Evolutionary conservation across 1,140 invertebrate species (phyloP), one percentile per base, ranked within the genome.

Genomic region (Magallana angulata): DNA sequence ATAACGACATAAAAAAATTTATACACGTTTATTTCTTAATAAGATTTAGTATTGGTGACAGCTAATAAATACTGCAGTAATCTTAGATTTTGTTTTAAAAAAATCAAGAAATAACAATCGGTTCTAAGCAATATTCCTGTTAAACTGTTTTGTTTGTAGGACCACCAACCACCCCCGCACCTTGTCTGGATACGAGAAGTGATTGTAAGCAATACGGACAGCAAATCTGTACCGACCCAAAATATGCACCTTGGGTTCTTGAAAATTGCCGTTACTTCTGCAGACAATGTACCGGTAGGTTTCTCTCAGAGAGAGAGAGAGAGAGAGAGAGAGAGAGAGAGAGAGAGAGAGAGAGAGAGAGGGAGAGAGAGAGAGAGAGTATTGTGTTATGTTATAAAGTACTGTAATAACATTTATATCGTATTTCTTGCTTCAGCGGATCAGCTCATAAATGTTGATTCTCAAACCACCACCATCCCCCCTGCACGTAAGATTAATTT

Each of bases 101-200:
- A 48, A 48, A 48, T 24, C 60, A 62, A 24, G 12, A 9, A 14
- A n/a, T 0, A 0, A 18, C 16, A 4, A 48, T 48, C 36, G 36
- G 1, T 48, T 48, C 36, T 80, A 12, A 18, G 12, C 16, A 18
- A 30, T 30, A 5, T 80, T 4, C 12, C 30, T 11, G 4, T 80
- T 30, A 18, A 12, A 18, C 8, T 16, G 24, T 18, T 4, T 58
- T 16, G 30, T n/a, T 58, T 48, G 5, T 80, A 80, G n/a, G 71
- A 8, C 80, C 87, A 16, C 64, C 85, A 11, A 86, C 85, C 14
- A 68, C 88, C 30, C 81, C 81, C 57, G n/a, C 36, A 16, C 36
- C 82, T 57, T 36, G 64, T 16, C 3, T 57, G 7, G 81, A 84
- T 9, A 36, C 9, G 7, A 82, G 16, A n/a, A 82, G 57, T 82